Percentiles rank a stretch among this genome's conserved stretches.
phyloP scores from a whole-genome alignment of 2,113 vertebrate species.

The Acanthisitta chloris region DNA sequence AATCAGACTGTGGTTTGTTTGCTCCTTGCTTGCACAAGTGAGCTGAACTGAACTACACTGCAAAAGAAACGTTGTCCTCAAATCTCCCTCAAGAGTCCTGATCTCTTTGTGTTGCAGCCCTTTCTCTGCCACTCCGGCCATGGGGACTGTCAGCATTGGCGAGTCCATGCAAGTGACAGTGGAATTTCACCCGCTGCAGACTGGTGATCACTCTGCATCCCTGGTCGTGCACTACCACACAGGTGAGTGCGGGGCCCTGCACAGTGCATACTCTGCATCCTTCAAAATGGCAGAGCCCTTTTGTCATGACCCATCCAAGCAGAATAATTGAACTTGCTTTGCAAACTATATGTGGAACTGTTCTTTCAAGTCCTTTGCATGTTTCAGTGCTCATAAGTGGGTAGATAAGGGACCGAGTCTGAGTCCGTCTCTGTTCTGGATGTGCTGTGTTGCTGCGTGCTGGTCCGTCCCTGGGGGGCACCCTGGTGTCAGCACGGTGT shows the following conservation, averaged over 20 bases:
- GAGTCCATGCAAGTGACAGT: slow-evolving; percentile 80
- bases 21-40: background rate
- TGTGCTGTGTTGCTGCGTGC: background rate
- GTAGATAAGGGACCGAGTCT: background rate
- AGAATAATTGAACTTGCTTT: background rate
- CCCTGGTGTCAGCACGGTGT: background rate
- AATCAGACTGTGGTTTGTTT: background rate
- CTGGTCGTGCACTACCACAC: slow-evolving; percentile 78
- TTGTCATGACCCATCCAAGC: no score
- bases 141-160: slow-evolving; percentile 73
- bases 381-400: background rate
- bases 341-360: background rate
- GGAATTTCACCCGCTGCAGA: slow-evolving; percentile 73
- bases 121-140: slow-evolving; percentile 77
- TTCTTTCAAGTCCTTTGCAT: background rate
- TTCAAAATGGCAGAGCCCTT: background rate
- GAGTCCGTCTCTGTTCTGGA: background rate
- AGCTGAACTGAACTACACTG: background rate
- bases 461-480: background rate
- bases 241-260: slow-evolving; percentile 56
- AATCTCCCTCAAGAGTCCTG: background rate
- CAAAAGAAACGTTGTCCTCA: background rate
- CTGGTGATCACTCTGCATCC: slow-evolving; percentile 69
- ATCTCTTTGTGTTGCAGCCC: slow-evolving; percentile 75
- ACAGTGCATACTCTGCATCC: background rate